phyloP scores from a whole-genome alignment of 2,888 invertebrate genomes.

The Catotricha subobsoleta region DNA sequence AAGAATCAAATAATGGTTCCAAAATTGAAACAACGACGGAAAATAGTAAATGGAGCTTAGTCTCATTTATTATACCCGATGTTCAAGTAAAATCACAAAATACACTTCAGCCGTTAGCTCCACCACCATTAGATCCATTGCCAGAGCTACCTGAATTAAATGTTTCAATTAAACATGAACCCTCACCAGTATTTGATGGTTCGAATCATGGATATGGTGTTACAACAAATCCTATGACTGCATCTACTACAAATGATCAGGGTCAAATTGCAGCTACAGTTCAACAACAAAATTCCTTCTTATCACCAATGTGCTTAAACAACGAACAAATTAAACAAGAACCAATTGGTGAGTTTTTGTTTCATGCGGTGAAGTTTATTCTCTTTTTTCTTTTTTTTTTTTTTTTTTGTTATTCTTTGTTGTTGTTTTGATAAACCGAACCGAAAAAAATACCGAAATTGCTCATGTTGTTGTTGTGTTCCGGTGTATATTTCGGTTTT shows the following conservation, averaged over 20 bases:
- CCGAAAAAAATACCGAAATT: not conserved
- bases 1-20: conserved; percentile 13
- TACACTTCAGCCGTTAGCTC: not conserved
- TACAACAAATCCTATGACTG: not conserved
- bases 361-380: not conserved
- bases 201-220: not conserved
- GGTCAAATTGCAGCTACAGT: not conserved
- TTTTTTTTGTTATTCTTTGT: not conserved
- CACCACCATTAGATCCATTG: not conserved
- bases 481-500: too few relatives aligned
- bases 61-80: not conserved
- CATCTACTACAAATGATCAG: too few relatives aligned
- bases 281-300: not conserved
- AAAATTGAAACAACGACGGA: not conserved
- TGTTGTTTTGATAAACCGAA: not conserved
- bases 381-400: not conserved
- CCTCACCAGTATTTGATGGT: not conserved
- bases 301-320: not conserved
- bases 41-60: not conserved
- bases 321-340: not conserved
- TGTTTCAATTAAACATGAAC: not conserved
- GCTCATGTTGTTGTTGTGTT: too few relatives aligned
- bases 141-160: not conserved
- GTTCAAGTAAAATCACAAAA: not conserved
- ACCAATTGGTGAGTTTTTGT: not conserved